phyloP scores from a whole-genome alignment of 37 sponge, comb jelly and placozoan species.

The Bolinopsis microptera region DNA sequence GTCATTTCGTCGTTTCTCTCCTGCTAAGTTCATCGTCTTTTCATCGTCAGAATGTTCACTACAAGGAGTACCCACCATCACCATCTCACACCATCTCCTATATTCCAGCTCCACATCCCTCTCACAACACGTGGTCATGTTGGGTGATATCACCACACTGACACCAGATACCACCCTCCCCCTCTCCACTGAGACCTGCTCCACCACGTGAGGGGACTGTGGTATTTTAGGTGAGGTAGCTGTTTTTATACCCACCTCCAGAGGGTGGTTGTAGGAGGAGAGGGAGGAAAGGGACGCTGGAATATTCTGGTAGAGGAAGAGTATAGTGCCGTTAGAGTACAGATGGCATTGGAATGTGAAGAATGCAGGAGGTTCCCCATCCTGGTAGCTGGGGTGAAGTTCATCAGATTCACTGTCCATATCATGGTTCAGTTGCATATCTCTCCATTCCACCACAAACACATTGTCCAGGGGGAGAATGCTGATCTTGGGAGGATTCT shows the following conservation, averaged over 20 bases:
- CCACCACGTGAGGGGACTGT: not conserved
- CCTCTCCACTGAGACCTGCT: not conserved
- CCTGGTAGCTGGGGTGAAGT: too few species aligned
- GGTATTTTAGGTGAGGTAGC: not conserved
- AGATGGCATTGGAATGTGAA: slow-evolving; percentile 63
- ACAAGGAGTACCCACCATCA: too few species aligned
- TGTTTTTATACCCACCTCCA: slow-evolving; percentile 13
- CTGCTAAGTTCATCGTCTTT: too few species aligned
- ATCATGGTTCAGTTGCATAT: not conserved
- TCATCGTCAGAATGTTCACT: too few species aligned
- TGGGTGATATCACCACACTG: not conserved
- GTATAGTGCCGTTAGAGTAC: not conserved
- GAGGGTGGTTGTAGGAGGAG: not conserved
- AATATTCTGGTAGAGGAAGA: not conserved
- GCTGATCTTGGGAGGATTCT: not conserved
- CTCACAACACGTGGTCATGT: not conserved
- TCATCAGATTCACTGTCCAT: too few species aligned
- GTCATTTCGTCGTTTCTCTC: too few species aligned
- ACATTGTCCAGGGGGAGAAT: not conserved
- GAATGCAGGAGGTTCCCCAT: not conserved
- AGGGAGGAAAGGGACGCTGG: not conserved
- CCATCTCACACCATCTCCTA: not conserved
- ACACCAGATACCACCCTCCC: not conserved
- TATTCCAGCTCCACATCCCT: not conserved
- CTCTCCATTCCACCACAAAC: slow-evolving; percentile 22